Conservation (phyloP, 2,797 vertebrate species). For the Novumbra hubbsi region DNA sequence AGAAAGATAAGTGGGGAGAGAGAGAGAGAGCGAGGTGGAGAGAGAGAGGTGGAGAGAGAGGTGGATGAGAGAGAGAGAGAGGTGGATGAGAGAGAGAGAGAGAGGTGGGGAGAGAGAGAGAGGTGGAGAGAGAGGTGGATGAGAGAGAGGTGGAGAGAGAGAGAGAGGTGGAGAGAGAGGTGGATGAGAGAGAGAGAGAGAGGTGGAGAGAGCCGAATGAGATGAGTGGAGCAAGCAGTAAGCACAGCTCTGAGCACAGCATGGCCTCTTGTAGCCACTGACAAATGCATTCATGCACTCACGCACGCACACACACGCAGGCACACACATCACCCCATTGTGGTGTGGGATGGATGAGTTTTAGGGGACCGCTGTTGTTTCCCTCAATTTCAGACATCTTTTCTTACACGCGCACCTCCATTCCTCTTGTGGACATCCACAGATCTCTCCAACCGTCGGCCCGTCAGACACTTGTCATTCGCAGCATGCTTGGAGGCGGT, state of each 20-base stretch:
- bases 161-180: background rate
- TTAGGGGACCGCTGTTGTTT: slow-evolving; percentile 42
- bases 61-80: too few species aligned
- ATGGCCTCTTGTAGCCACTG: slow-evolving; percentile 27
- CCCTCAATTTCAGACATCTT: slow-evolving; percentile 59
- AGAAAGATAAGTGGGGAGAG: too few species aligned
- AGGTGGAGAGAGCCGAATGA: slow-evolving; percentile 39
- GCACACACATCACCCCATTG: slow-evolving; percentile 1
- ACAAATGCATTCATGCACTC: slow-evolving; percentile 12
- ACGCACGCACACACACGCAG: slow-evolving; percentile 15
- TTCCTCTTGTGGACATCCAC: background rate
- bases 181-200: slow-evolving; percentile 2
- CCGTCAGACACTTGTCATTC: slow-evolving; percentile 54
- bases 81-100: too few species aligned
- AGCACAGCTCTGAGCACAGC: slow-evolving; percentile 60
- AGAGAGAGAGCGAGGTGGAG: too few species aligned
- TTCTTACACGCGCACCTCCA: slow-evolving; percentile 20
- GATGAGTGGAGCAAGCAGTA: slow-evolving; percentile 53
- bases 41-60: background rate
- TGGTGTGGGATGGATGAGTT: slow-evolving; percentile 53
- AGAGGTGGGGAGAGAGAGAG: too few species aligned
- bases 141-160: background rate
- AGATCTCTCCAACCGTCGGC: slow-evolving; percentile 34
- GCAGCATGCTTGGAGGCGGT: slow-evolving; percentile 52
- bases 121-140: background rate